Percentiles rank a stretch among this genome's conserved stretches.
Evolutionary conservation across 2,113 vertebrate genomes (phyloP).

Genomic region (Eudyptes chrysolophus): DNA sequence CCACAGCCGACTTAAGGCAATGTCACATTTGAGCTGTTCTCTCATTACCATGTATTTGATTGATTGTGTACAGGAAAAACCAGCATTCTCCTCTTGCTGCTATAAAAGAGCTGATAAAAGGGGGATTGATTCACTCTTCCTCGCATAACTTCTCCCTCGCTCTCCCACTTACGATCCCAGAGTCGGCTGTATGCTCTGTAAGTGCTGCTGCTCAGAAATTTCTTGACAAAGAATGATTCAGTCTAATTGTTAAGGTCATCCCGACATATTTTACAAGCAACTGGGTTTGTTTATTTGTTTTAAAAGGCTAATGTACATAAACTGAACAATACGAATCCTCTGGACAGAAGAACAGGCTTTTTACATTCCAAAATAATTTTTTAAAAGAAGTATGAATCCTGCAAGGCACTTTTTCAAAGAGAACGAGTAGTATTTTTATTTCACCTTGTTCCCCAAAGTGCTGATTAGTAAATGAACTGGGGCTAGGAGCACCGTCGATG

Average conservation of each 20-base stretch:
- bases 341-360: not conserved
- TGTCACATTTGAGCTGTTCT: accelerated
- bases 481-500: accelerated
- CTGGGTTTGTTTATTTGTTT: not conserved
- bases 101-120: accelerated
- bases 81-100: not conserved
- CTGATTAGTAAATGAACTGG: accelerated
- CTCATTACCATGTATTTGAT: accelerated
- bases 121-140: not conserved
- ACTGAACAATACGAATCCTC: not conserved
- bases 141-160: not conserved
- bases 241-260: not conserved
- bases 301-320: not conserved
- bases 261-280: not conserved
- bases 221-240: not conserved
- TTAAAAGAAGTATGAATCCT: not conserved
- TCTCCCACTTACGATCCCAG: not conserved
- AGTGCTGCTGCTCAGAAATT: not conserved
- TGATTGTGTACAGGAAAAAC: accelerated
- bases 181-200: accelerated
- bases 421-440: accelerated
- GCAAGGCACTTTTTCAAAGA: not conserved
- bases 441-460: not conserved
- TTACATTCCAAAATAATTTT: not conserved
- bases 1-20: not conserved